These are phyloP conservation scores for Pseudanteris insignis DNA, from an alignment of 2,888 invertebrate species.

Conservation along the genomic window DNA sequence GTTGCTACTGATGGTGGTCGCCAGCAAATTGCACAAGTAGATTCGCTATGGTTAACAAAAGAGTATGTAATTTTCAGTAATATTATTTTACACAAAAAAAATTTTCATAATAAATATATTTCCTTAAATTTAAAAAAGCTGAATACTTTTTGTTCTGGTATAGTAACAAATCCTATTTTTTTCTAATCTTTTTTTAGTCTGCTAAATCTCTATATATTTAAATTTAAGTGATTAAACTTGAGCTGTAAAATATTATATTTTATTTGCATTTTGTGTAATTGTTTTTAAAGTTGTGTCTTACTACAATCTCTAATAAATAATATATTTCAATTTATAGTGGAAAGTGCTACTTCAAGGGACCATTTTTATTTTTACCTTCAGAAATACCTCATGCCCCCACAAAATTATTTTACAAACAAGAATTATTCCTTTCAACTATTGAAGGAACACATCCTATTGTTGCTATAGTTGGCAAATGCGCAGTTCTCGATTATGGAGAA, in stretches of 20 bases:
- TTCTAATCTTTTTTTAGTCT: too few species aligned
- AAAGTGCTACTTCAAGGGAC: conserved; percentile 91
- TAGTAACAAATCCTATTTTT: too few species aligned
- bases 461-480: conserved; percentile 90
- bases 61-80: too few species aligned
- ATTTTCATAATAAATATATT: too few species aligned
- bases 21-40: conserved; percentile 92
- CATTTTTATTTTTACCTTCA: conserved; percentile 88
- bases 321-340: conserved; percentile 71
- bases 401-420: conserved; percentile 90
- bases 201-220: too few species aligned
- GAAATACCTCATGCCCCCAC: conserved; percentile 85
- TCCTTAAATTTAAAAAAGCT: too few species aligned
- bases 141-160: too few species aligned
- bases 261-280: too few species aligned
- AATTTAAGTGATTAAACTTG: too few species aligned
- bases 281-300: not conserved
- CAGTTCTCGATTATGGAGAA: conserved; percentile 89
- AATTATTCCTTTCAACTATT: conserved; percentile 88
- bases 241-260: too few species aligned
- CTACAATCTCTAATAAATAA: not conserved
- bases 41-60: conserved; percentile 92
- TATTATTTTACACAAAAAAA: too few species aligned
- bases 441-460: conserved; percentile 92
- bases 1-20: conserved; percentile 90